phyloP scores from a whole-genome alignment of 2,797 vertebrate genomes.

The Stomatorhinus walkeri region DNA sequence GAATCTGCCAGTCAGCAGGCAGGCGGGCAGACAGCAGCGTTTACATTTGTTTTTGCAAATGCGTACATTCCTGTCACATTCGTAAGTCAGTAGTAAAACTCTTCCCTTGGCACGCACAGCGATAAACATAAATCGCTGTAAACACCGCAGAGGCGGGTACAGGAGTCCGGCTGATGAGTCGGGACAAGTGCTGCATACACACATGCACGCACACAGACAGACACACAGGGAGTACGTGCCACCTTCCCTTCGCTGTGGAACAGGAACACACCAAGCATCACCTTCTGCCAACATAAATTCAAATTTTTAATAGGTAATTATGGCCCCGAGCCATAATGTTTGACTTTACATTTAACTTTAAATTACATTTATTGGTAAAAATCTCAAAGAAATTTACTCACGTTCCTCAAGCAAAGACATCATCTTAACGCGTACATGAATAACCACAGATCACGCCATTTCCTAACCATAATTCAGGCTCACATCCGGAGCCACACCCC shows the following conservation, averaged over 20 bases:
- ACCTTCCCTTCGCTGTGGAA: not conserved
- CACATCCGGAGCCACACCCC: no score
- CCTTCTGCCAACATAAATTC: not conserved
- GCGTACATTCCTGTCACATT: not conserved
- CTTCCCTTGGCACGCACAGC: not conserved
- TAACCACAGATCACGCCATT: not conserved
- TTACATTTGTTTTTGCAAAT: not conserved
- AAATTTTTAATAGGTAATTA: not conserved
- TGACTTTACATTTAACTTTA: not conserved
- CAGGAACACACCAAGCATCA: not conserved
- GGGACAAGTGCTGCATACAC: not conserved
- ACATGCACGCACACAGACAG: not conserved
- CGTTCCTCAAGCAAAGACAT: not conserved
- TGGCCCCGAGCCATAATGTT: not conserved
- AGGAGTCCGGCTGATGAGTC: not conserved
- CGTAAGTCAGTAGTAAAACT: not conserved
- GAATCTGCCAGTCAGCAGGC: not conserved
- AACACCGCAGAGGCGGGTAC: not conserved
- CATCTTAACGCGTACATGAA: not conserved
- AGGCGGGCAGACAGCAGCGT: not conserved
- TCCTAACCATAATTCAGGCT: not conserved
- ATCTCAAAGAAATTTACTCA: not conserved
- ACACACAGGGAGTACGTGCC: not conserved
- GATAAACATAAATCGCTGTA: not conserved
- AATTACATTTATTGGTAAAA: not conserved